These are phyloP conservation scores for Drosophila auraria DNA, from an alignment of 1,140 invertebrate species.

Conservation along the genomic window DNA sequence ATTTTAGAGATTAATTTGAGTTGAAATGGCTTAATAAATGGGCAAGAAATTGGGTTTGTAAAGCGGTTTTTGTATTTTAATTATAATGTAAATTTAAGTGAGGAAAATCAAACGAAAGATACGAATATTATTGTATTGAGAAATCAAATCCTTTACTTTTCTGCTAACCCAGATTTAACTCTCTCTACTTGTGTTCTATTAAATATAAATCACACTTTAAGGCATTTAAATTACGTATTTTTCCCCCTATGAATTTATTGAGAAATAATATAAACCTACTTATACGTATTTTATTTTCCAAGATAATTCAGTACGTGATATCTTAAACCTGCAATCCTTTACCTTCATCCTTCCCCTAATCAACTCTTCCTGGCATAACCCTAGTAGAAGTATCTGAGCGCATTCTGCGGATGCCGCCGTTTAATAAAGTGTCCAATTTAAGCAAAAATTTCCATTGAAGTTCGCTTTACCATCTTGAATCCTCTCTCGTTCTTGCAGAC, in stretches of 20 bases:
- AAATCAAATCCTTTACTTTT: not conserved
- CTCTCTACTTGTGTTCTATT: too few species aligned
- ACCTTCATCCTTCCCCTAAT: not conserved
- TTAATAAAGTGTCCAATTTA: not conserved
- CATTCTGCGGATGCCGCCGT: not conserved
- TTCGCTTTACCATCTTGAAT: not conserved
- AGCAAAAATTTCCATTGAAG: not conserved
- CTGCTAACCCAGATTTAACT: too few species aligned
- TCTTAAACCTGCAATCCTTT: not conserved
- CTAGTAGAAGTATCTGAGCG: not conserved
- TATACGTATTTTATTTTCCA: too few species aligned
- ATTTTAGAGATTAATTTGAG: not conserved
- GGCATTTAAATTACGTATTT: too few species aligned
- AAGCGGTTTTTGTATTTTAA: not conserved
- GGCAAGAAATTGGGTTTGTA: not conserved
- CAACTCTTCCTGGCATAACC: not conserved
- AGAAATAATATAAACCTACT: too few species aligned
- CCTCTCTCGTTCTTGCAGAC: not conserved
- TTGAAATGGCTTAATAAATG: constrained; percentile 8
- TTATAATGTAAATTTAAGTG: too few species aligned
- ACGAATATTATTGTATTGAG: too few species aligned
- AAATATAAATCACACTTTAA: too few species aligned
- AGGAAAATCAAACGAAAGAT: too few species aligned
- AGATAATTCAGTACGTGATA: not conserved
- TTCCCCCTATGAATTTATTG: too few species aligned